phyloP scores from a whole-genome alignment of 2,888 invertebrate genomes.

The Cremastinae sp. region DNA sequence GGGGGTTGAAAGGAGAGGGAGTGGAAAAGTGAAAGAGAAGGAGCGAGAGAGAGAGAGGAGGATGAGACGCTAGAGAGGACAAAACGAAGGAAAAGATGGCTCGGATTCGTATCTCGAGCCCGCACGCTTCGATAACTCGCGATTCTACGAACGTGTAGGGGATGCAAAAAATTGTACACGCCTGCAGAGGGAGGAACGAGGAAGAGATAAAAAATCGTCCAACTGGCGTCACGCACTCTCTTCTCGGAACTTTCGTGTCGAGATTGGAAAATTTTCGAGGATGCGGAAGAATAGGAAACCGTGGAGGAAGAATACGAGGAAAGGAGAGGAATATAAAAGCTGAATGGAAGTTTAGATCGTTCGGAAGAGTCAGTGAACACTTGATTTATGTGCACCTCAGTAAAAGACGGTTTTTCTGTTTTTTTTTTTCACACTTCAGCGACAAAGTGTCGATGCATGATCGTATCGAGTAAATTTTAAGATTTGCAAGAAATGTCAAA shows the following conservation, averaged over 20 bases:
- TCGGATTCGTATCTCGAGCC: constrained; percentile 45
- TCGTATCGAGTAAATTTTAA: no score
- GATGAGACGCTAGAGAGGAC: not conserved
- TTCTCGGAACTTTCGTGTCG: constrained; percentile 1
- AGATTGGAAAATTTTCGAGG: constrained; percentile 17
- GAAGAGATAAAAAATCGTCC: constrained; percentile 4
- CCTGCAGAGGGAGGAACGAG: constrained; percentile 28
- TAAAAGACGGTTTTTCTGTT: constrained; percentile 3
- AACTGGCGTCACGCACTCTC: constrained; percentile 31
- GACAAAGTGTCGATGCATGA: constrained; percentile 10
- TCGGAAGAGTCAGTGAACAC: constrained; percentile 28
- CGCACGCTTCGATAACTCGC: constrained; percentile 34
- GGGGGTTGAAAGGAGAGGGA: constrained; percentile 15
- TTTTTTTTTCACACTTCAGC: not conserved
- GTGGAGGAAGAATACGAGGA: not conserved
- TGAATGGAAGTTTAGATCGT: constrained; percentile 26
- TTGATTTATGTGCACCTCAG: constrained; percentile 44
- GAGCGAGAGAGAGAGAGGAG: constrained; percentile 8
- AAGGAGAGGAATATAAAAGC: constrained; percentile 26
- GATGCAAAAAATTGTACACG: constrained; percentile 12
- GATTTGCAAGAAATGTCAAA: no score
- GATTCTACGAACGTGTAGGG: constrained; percentile 1
- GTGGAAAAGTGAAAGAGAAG: not conserved
- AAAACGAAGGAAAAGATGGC: constrained; percentile 24
- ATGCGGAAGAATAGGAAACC: not conserved